phyloP scores from a whole-genome alignment of 2,797 vertebrate genomes.

The Neoniphon sammara region DNA sequence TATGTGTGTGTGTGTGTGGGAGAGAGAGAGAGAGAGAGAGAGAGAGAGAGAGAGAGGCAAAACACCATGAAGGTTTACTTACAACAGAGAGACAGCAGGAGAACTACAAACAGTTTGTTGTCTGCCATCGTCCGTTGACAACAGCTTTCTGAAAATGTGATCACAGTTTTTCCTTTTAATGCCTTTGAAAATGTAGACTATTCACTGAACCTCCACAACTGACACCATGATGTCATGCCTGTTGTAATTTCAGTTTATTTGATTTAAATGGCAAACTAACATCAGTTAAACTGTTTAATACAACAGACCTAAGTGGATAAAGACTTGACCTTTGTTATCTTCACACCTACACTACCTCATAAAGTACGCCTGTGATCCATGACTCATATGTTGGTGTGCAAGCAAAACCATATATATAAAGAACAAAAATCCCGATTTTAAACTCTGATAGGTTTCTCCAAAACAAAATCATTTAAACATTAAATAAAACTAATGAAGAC shows the following conservation, averaged over 20 bases:
- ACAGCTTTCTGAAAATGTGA: slow-evolving; percentile 47
- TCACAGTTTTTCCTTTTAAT: neutral
- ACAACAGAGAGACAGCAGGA: slow-evolving; percentile 66
- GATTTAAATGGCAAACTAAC: neutral
- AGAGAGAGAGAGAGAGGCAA: neutral
- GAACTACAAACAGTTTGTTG: slow-evolving; percentile 5
- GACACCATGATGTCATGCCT: neutral
- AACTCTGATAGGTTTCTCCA: neutral
- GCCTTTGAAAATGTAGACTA: neutral
- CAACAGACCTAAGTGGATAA: neutral
- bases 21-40: neutral
- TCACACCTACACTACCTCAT: neutral
- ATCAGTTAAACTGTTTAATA: neutral
- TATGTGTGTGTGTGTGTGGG: neutral
- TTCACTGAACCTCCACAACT: neutral
- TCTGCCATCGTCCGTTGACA: slow-evolving; percentile 59
- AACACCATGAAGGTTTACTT: slow-evolving; percentile 41
- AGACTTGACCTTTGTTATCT: neutral
- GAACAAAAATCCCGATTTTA: neutral
- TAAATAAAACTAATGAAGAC: neutral
- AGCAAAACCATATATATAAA: neutral
- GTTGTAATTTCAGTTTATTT: neutral
- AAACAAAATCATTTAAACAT: neutral
- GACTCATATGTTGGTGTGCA: neutral
- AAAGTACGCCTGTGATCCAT: neutral